phyloP scores from a whole-genome alignment of 1,140 invertebrate species.

The Wiebesia pumilae region DNA sequence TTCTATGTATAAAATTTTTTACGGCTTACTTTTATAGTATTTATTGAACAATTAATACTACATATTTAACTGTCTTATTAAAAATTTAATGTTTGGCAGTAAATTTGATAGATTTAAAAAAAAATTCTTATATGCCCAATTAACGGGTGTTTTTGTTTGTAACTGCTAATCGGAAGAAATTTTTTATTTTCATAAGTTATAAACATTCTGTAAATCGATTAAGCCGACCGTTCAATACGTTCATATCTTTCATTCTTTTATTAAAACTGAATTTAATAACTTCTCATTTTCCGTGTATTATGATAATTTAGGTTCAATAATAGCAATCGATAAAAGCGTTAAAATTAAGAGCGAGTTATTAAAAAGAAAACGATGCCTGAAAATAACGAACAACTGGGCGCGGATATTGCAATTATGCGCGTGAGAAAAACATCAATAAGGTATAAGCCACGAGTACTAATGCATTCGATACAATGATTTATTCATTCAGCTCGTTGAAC shows the following conservation, averaged over 20 bases:
- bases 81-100: too few relatives aligned
- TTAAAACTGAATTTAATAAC: not conserved
- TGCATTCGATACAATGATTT: constrained; percentile 70
- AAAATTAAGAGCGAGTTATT: not conserved
- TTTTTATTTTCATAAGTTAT: too few relatives aligned
- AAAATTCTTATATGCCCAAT: too few relatives aligned
- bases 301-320: not conserved
- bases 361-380: not conserved
- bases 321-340: not conserved
- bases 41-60: too few relatives aligned
- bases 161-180: too few relatives aligned
- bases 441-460: constrained; percentile 54
- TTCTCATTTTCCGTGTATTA: not conserved
- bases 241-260: not conserved
- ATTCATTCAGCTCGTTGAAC: constrained; percentile 63
- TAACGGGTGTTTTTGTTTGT: too few relatives aligned
- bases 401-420: constrained; percentile 27
- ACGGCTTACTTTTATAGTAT: too few relatives aligned
- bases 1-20: too few relatives aligned
- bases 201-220: too few relatives aligned
- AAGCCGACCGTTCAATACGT: too few relatives aligned
- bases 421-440: constrained; percentile 39
- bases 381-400: not conserved
- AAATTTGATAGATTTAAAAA: too few relatives aligned
- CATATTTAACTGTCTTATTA: too few relatives aligned